Base-by-base conservation (phyloP, 2,113 vertebrate species). In the Chaenogobius annularis region DNA sequence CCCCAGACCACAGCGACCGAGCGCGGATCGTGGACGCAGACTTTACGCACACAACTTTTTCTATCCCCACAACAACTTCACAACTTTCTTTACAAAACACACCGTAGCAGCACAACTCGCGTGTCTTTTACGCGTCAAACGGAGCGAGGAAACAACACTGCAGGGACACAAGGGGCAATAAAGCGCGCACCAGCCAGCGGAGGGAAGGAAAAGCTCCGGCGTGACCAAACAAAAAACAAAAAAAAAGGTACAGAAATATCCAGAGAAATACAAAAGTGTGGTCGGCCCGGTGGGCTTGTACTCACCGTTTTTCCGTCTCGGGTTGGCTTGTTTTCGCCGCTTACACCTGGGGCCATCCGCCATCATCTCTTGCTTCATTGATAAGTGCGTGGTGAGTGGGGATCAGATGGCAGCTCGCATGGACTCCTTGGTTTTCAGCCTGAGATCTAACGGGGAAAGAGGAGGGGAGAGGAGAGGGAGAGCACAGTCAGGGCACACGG, bases 341-440 rank as follows among this genome's bases (percentile, higher is more conserved):
- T 97, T 98, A 95, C 96, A 98, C 95, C 96, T 95, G 95, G 96
- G 96, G 95, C 96, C 96, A 95, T 98, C 96, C 96, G 96, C 96
- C 96, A 97, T 98, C 94, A 97, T 97, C 95, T 96, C 95, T 94
- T 97, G 96, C 96, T 95, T 98, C 97, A 98, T 98, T 95, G 96
- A 96, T 96, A 96, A 95, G 94, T 93, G 95, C 93, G 83, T 78
- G 85, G 63, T 66, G 95, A 93, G 83, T 79, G 84, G 81, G 94
- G 96, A 95, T 98, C 96, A 97, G 96, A 97, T 95, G 95, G 96
- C 95, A 95, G 95, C 91, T 96, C 94, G 95, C 97, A 98, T 97
- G 96, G 96, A 92, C 95, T 95, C 95, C 94, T 93, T 92, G 95
- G 88, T 95, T 95, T 26, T 95, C 86, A 88, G 90, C 94, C 94